Evolutionary conservation across 2,888 invertebrate genomes (phyloP), one percentile per base, ranked within the genome.

Genomic region (Oscheius sp.): DNA sequence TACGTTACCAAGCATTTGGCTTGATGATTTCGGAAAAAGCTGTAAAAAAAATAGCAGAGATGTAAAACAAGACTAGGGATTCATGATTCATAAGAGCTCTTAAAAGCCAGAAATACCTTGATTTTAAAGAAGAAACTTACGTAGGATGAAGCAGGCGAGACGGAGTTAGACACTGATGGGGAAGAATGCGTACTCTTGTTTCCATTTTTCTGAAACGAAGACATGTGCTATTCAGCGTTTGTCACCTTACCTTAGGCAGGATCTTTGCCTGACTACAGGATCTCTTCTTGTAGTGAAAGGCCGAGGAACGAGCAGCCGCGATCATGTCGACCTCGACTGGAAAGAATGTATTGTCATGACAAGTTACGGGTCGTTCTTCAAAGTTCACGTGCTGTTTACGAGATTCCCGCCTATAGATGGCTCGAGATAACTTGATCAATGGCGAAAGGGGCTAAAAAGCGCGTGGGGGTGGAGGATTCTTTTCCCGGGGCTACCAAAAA

Each of bases 261-360:
- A 13, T 37, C 53, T 35, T 65, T n/a, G 57, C 55, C 33, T 51
- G 48, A 33, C 37, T 51, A 2, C 58, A 35, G 11, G 63, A 33
- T 47, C 77, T 53, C 60, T 80, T 80, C 76, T 82, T 82, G 55
- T 80, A 80, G 55, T 60, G 74, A 65, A 82, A 79, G 21, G 68
- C 68, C n/a, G 68, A 68, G 4, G 68, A 53, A 70, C 82, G 70
- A 42, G 80, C 80, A n/a, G 82, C 82, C 7, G 78, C 77, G 77
- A 82, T 80, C 82, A 82, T 82, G 66, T 80, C 76, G 74, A 66
- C 79, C 63, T 80, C 76, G 73, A 70, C 79, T 79, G 74, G 48
- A 79, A 42, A 42, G 48, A 63, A 48, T 63, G 63, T 47, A 63
- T 63, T 32, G 48, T 63, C n/a, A 11, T 33, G 58, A 32, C 58